Conservation (phyloP, 2,888 invertebrate species). For the Lithophane leautieri region DNA sequence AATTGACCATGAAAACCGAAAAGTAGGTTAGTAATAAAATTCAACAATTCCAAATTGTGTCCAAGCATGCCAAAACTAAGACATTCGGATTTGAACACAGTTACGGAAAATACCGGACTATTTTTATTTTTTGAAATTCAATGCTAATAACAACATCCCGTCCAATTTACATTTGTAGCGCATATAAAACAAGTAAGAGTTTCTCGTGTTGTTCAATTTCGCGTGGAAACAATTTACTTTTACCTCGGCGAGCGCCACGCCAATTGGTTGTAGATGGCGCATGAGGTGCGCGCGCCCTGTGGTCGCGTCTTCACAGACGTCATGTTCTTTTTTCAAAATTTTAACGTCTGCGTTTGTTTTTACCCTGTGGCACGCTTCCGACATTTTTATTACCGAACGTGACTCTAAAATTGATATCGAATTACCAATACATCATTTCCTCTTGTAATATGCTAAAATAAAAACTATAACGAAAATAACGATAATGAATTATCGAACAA, state of each 20-base stretch:
- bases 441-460: slow-evolving; percentile 59
- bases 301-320: slow-evolving; percentile 83
- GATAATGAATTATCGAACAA: slow-evolving; percentile 65
- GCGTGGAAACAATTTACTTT: slow-evolving; percentile 82
- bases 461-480: slow-evolving; percentile 51
- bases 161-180: slow-evolving; percentile 58
- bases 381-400: slow-evolving; percentile 65
- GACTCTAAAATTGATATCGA: slow-evolving; percentile 60
- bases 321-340: slow-evolving; percentile 80
- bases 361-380: slow-evolving; percentile 67
- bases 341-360: slow-evolving; percentile 65
- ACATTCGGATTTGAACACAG: not conserved
- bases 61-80: slow-evolving; percentile 13
- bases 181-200: slow-evolving; percentile 63
- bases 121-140: slow-evolving; percentile 19
- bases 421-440: slow-evolving; percentile 54
- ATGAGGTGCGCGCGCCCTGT: slow-evolving; percentile 83
- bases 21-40: slow-evolving; percentile 69
- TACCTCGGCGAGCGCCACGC: slow-evolving; percentile 80
- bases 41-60: not conserved
- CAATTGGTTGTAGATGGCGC: slow-evolving; percentile 88
- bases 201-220: slow-evolving; percentile 72
- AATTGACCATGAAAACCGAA: slow-evolving; percentile 75
- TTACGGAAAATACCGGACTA: not conserved
- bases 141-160: slow-evolving; percentile 47